Evolutionary conservation across 2,113 vertebrate genomes (phyloP).

Genomic region (Carettochelys insculpta): DNA sequence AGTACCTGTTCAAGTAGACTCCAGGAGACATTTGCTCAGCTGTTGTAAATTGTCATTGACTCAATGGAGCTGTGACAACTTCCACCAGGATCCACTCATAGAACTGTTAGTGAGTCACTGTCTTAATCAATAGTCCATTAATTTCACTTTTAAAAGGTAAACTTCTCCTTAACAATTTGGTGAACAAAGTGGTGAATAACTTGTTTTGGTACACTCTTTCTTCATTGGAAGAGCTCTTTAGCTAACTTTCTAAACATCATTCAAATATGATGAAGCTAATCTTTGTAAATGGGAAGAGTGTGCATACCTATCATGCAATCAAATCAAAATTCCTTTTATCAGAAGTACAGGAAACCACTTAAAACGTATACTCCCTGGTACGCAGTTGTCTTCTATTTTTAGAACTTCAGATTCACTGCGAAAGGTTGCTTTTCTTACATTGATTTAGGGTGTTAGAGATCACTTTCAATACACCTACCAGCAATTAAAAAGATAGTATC

Average conservation of each 20-base stretch:
- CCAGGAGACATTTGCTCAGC: neutral
- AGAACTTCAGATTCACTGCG: no score
- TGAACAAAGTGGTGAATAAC: neutral
- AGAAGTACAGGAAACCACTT: neutral
- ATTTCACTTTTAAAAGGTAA: neutral
- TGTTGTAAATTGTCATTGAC: neutral
- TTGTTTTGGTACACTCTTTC: neutral
- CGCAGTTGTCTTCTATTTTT: accelerated
- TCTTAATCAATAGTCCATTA: accelerated
- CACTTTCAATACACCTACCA: accelerated
- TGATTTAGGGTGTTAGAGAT: neutral
- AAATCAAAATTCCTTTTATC: neutral
- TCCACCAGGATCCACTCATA: accelerated
- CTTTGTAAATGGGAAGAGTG: accelerated
- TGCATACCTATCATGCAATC: accelerated
- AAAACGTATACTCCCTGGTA: neutral
- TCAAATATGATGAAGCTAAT: no score
- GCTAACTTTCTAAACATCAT: no score
- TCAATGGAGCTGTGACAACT: neutral
- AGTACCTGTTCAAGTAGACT: neutral
- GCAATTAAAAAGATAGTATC: neutral
- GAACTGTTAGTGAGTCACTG: accelerated
- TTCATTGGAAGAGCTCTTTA: neutral
- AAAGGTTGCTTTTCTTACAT: neutral
- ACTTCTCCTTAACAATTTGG: neutral